Evolutionary conservation across 2,113 vertebrate genomes (phyloP).

Genomic region (Neolamprologus tretocephalus): DNA sequence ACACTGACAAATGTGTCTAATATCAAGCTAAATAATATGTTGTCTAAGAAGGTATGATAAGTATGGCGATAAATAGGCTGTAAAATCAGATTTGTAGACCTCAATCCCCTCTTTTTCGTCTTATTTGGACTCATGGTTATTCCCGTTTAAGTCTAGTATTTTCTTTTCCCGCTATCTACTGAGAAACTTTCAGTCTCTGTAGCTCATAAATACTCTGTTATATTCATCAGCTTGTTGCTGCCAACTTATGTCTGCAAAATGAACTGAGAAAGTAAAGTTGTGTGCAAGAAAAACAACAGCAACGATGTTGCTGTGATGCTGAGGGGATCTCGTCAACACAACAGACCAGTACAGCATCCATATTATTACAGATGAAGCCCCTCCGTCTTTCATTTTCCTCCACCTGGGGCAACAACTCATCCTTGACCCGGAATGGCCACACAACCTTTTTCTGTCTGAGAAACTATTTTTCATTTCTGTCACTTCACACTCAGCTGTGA

Average conservation of each 20-base stretch:
- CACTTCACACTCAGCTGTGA: background rate
- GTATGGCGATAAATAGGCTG: background rate
- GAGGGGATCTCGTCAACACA: background rate
- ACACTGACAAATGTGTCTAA: background rate
- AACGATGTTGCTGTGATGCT: background rate
- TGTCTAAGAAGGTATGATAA: background rate
- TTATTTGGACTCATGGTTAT: background rate
- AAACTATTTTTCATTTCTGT: background rate
- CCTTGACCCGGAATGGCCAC: background rate
- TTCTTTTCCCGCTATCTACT: background rate
- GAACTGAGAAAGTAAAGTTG: background rate
- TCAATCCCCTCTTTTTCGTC: background rate
- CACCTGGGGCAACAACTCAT: background rate
- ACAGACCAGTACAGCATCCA: rapidly evolving
- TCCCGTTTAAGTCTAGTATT: background rate
- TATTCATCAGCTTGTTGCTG: background rate
- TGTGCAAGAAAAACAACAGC: background rate
- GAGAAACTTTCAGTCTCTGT: background rate
- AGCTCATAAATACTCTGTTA: background rate
- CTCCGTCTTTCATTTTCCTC: background rate
- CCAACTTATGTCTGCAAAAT: background rate
- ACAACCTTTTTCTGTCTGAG: background rate
- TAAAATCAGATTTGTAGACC: background rate
- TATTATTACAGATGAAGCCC: background rate
- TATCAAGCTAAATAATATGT: background rate